Percentiles rank a stretch among this genome's conserved stretches.
Conservation (phyloP, 2,888 invertebrate species). For the Nephrotoma guestfalica region DNA sequence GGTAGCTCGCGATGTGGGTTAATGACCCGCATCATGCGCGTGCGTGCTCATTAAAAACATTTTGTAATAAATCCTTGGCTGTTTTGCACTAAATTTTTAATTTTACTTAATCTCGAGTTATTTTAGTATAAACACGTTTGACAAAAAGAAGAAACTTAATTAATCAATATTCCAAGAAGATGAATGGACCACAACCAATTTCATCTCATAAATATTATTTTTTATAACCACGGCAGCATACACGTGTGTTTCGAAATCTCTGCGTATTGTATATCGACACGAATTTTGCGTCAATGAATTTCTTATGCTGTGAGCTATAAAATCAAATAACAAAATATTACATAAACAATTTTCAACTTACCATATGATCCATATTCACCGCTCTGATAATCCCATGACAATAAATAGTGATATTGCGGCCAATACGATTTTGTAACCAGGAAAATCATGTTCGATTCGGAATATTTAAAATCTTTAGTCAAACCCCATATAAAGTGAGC, state of each 20-base stretch:
- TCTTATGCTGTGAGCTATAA: not conserved
- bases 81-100: not conserved
- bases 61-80: not conserved
- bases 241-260: no score
- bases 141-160: not conserved
- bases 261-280: no score
- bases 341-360: constrained; percentile 13
- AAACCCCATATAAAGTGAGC: constrained; percentile 59
- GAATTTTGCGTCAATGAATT: no score
- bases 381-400: constrained; percentile 68
- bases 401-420: constrained; percentile 66
- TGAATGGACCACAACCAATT: no score
- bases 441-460: constrained; percentile 60
- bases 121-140: no score
- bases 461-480: constrained; percentile 52
- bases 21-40: not conserved
- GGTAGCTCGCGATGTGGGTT: not conserved
- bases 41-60: not conserved
- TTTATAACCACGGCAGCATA: no score
- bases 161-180: not conserved
- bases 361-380: constrained; percentile 67
- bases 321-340: not conserved
- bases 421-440: constrained; percentile 59
- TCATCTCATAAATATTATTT: no score
- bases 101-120: no score